Evolutionary conservation across 2,113 vertebrate genomes (phyloP), one percentile per base, ranked within the genome.

Genomic region (Sander vitreus): DNA sequence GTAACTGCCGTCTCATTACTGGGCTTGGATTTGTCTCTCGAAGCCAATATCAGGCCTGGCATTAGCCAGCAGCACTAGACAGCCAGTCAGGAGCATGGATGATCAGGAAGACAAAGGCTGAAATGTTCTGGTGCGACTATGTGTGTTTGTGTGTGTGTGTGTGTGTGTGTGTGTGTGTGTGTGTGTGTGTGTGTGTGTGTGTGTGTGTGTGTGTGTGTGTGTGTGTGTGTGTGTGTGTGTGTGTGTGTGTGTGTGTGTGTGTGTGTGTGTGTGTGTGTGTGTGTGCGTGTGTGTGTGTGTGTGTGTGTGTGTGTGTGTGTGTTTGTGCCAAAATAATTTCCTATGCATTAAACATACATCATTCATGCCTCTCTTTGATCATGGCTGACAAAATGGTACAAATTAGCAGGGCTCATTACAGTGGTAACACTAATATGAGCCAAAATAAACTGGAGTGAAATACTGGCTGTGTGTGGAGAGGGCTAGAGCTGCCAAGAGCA

Each of bases 1-100:
- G 75, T 84, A 88, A 89, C 53, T 78, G 86, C 84, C 82, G 84
- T 83, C 89, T 94, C 92, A 94, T 94, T 93, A 92, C 86, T 89
- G 91, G 86, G 73, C 84, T 72, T 47, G 65, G 77, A 88, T 86
- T 62, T 81, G 79, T 92, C 93, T 90, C 92, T 73, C 10, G 89
- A 84, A 92, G 85, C 89, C 79, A 86, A 65, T 88, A 78, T 80
- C 76, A 64, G 84, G 78, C 76, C 67, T 80, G 43, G 86, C 47
- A 89, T 91, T 89, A 91, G 84, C 76, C 67, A 69, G 75, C 69
- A 81, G 89, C 81, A 76, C 39, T 51, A 79, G 66, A 74, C 67
- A 85, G 81, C 51, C 71, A 76, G 65, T 85, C 84, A 82, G 58
- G 59, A 66, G 27, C 71, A 77, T 16, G 73, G 59, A 67, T 66